Evolutionary conservation across 2,888 invertebrate genomes (phyloP).

Genomic region (Beris chalybata): DNA sequence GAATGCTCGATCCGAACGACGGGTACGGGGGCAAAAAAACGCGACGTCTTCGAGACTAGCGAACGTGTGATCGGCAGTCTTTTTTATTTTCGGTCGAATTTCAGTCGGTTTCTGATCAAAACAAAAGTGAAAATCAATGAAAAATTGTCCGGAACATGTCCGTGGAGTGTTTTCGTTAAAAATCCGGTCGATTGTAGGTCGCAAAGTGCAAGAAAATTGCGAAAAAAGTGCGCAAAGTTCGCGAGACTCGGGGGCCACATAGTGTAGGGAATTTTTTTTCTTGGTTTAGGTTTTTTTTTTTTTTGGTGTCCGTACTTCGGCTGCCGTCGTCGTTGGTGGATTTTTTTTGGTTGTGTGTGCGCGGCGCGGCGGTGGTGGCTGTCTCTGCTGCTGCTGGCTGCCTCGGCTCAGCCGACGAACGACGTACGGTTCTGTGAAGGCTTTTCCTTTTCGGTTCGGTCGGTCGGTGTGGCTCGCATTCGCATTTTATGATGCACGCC

Average conservation of each 20-base stretch:
- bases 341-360: too few relatives aligned
- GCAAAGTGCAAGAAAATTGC: too few relatives aligned
- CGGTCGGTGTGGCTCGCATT: background rate
- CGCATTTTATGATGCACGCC: background rate
- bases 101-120: background rate
- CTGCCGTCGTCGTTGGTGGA: background rate
- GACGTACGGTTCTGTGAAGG: background rate
- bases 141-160: background rate
- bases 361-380: too few relatives aligned
- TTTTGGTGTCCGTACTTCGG: background rate
- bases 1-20: too few relatives aligned
- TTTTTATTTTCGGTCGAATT: conserved; percentile 9
- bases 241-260: background rate
- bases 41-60: conserved; percentile 10
- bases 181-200: background rate
- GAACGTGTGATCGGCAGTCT: background rate
- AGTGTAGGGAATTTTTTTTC: too few relatives aligned
- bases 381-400: background rate
- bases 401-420: background rate
- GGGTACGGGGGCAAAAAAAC: conserved; percentile 1
- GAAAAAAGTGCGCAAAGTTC: background rate
- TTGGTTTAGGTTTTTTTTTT: background rate
- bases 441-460: background rate
- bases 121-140: conserved; percentile 25
- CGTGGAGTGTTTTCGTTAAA: background rate